Evolutionary conservation across 2,797 vertebrate genomes (phyloP).

Genomic region (Miichthys miiuy): DNA sequence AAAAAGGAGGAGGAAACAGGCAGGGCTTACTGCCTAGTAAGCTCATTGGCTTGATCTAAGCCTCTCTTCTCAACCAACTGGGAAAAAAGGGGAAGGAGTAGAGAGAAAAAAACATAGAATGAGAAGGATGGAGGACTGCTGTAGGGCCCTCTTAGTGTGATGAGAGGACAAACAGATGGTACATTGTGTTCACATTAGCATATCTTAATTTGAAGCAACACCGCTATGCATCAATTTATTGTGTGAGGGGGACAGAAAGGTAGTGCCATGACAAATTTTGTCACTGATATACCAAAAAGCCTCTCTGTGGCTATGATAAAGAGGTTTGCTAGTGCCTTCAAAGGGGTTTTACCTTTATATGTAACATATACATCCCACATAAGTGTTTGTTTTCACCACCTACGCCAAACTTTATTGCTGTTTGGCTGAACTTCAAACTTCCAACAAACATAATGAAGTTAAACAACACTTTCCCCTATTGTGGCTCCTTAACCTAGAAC

Average conservation of each 20-base stretch:
- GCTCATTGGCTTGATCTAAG: constrained; percentile 63
- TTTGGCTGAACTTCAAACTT: constrained; percentile 41
- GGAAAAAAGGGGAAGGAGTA: constrained; percentile 39
- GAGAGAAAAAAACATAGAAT: constrained; percentile 22
- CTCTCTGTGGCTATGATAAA: constrained; percentile 30
- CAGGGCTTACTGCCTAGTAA: constrained; percentile 14
- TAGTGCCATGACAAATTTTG: constrained; percentile 31
- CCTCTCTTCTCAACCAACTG: constrained; percentile 48
- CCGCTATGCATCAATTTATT: constrained; percentile 41
- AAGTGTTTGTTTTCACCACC: constrained; percentile 45
- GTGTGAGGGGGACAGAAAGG: constrained; percentile 40
- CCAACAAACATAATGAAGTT: constrained; percentile 27
- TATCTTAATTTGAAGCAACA: constrained; percentile 66
- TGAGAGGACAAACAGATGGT: constrained; percentile 72
- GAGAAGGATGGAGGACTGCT: constrained; percentile 50
- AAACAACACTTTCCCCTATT: constrained; percentile 1
- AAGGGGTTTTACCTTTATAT: constrained; percentile 16
- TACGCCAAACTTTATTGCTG: constrained; percentile 36
- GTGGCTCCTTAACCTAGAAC: constrained; percentile 11
- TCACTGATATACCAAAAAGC: constrained; percentile 29
- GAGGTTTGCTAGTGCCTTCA: constrained; percentile 22
- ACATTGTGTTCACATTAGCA: constrained; percentile 74
- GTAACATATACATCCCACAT: constrained; percentile 17
- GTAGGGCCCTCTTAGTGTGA: constrained; percentile 59
- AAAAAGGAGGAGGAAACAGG: constrained; percentile 47